These are phyloP conservation scores for Cyanoramphus novaezelandiae DNA, from an alignment of 2,113 vertebrate genomes.

Conservation along the genomic window DNA sequence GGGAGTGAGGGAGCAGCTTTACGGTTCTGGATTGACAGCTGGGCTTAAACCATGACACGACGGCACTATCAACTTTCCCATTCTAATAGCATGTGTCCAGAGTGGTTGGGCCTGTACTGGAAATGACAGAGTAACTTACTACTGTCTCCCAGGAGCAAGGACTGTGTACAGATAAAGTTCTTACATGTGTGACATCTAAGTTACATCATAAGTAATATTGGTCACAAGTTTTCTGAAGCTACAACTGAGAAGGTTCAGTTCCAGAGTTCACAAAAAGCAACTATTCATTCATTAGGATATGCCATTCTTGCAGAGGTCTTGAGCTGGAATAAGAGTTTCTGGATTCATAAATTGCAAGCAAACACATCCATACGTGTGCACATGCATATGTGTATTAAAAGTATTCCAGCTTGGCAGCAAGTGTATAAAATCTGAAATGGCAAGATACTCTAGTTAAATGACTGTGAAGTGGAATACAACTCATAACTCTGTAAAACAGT, in stretches of 20 bases:
- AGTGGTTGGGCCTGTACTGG: background rate
- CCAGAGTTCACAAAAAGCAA: background rate
- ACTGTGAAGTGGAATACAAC: background rate
- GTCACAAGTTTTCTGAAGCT: background rate
- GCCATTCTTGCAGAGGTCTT: background rate
- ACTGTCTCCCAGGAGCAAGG: background rate
- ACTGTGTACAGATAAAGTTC: background rate
- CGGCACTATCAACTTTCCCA: fast-evolving
- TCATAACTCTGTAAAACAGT: background rate
- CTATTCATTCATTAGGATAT: background rate
- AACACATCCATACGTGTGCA: background rate
- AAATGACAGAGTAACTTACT: background rate
- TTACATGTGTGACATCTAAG: background rate
- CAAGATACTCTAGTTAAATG: background rate
- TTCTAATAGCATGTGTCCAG: background rate
- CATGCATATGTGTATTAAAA: background rate
- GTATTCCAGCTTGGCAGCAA: background rate
- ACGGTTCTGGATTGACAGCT: too few species aligned
- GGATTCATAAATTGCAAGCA: background rate
- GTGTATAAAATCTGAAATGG: background rate
- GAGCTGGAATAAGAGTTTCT: background rate
- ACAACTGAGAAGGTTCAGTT: background rate
- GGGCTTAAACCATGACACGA: background rate
- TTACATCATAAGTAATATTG: background rate
- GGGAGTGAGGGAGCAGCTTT: too few species aligned